phyloP scores from a whole-genome alignment of 2,888 invertebrate genomes.

The Athripsodes cinereus region DNA sequence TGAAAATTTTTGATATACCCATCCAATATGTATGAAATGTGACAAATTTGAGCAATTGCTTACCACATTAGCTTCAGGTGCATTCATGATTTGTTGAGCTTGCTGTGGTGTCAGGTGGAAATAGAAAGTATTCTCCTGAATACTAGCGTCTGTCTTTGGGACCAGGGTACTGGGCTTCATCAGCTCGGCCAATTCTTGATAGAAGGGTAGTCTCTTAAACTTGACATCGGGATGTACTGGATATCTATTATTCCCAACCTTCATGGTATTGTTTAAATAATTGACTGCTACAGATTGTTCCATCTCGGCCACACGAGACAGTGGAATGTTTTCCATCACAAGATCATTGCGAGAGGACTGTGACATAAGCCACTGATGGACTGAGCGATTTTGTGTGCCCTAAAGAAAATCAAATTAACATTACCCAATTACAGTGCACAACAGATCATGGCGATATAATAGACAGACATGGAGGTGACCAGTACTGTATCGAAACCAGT shows the following conservation, averaged over 20 bases:
- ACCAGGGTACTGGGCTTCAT: conserved; percentile 85
- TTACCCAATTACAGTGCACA: no score
- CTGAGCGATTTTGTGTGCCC: conserved; percentile 3
- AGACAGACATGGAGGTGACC: no score
- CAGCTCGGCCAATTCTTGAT: conserved; percentile 79
- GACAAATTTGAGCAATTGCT: conserved; percentile 2
- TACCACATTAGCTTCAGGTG: conserved; percentile 16
- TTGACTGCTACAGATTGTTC: neutral
- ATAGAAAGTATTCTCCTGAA: conserved; percentile 80
- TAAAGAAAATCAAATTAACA: no score
- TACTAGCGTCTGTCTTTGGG: conserved; percentile 56
- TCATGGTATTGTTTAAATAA: conserved; percentile 10
- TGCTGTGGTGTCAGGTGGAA: conserved; percentile 92
- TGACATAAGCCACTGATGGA: conserved; percentile 9
- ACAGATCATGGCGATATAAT: no score
- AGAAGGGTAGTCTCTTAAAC: conserved; percentile 80
- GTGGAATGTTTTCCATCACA: neutral
- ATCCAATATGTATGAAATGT: neutral
- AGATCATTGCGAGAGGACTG: neutral
- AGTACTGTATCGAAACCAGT: no score
- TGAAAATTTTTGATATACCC: neutral
- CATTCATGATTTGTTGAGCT: conserved; percentile 78
- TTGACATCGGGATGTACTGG: conserved; percentile 91
- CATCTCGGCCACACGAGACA: neutral
- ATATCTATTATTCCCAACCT: conserved; percentile 35